Evolutionary conservation across 2,888 invertebrate species (phyloP).

Genomic region (Nymphalis polychloros): DNA sequence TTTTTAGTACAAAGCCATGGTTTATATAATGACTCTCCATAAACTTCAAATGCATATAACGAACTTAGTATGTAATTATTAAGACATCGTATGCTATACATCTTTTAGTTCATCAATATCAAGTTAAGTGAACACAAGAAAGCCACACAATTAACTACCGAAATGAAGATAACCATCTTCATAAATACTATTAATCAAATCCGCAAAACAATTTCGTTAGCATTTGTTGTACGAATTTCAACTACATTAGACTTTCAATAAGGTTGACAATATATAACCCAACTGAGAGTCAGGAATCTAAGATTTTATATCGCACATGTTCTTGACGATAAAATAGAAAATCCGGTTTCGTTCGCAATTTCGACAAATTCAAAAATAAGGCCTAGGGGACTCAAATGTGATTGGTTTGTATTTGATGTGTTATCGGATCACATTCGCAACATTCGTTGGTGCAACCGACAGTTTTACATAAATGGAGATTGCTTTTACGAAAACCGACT

Average conservation of each 20-base stretch:
- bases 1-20: no score
- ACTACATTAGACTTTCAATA: neutral
- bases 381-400: constrained; percentile 17
- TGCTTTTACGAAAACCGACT: neutral
- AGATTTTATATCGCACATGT: constrained; percentile 6
- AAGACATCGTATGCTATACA: neutral
- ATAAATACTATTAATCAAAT: neutral
- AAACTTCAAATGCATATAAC: no score
- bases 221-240: neutral
- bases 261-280: neutral
- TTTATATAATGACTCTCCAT: no score
- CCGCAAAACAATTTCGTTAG: neutral
- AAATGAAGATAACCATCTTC: neutral
- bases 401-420: constrained; percentile 15
- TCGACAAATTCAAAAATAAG: constrained; percentile 20
- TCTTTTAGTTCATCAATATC: neutral
- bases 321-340: constrained; percentile 10
- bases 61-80: no score
- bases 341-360: constrained; percentile 22
- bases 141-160: neutral
- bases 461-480: constrained; percentile 1
- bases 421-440: constrained; percentile 8
- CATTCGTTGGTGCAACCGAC: constrained; percentile 5
- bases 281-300: neutral
- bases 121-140: neutral